A percentile compares a stretch with the other conserved stretches of the same genome.
phyloP scores from a whole-genome alignment of 1,140 invertebrate species.

The Vollenhovia emeryi region DNA sequence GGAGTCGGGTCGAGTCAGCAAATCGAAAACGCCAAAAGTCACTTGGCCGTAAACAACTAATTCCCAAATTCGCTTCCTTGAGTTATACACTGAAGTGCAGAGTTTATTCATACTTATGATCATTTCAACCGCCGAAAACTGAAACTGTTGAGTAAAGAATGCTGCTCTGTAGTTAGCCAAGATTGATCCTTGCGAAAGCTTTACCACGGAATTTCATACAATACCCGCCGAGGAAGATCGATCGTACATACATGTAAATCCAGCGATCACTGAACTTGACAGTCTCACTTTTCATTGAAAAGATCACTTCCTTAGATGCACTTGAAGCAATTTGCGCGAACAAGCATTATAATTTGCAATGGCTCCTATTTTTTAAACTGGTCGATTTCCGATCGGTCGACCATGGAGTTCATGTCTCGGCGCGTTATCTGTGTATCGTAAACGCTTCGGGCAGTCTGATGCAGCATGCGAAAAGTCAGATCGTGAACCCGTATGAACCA shows the following conservation, averaged over 20 bases:
- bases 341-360: slow-evolving; percentile 38
- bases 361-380: neutral
- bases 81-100: too few species aligned
- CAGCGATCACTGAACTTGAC: neutral
- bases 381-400: slow-evolving; percentile 9
- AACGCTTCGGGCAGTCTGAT: slow-evolving; percentile 32
- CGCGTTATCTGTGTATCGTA: slow-evolving; percentile 43
- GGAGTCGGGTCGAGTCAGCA: too few species aligned
- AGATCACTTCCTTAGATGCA: slow-evolving; percentile 3
- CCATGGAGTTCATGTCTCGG: slow-evolving; percentile 27
- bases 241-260: neutral
- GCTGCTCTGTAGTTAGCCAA: too few species aligned
- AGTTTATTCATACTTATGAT: too few species aligned
- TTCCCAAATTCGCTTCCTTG: too few species aligned
- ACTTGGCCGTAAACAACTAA: too few species aligned
- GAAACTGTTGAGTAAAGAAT: too few species aligned
- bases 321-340: neutral
- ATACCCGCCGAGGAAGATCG: neutral
- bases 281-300: neutral
- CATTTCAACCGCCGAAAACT: too few species aligned
- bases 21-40: too few species aligned
- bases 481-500: neutral
- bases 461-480: slow-evolving; percentile 20
- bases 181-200: too few species aligned
- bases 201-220: too few species aligned